These are phyloP conservation scores for Perdita meconis DNA, from an alignment of 2,888 invertebrate species.

Conservation along the genomic window DNA sequence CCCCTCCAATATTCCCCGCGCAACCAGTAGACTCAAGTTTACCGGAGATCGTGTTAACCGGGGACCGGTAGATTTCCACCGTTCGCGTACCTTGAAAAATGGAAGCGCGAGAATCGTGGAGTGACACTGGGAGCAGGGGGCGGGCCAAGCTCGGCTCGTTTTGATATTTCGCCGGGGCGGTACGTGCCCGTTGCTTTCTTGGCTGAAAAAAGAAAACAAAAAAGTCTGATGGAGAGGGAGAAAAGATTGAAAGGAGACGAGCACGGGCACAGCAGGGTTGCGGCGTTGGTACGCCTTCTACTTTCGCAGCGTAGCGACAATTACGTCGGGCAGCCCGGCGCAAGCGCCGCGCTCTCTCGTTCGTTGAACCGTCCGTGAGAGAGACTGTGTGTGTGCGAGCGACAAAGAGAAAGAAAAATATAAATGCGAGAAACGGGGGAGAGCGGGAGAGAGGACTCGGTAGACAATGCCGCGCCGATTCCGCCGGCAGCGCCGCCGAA, in stretches of 20 bases:
- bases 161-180: constrained; percentile 30
- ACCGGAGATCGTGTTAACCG: too few relatives aligned
- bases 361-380: constrained; percentile 80
- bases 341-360: constrained; percentile 80
- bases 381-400: constrained; percentile 38
- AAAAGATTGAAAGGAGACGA: constrained; percentile 29
- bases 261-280: constrained; percentile 37
- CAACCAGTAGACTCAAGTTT: too few relatives aligned
- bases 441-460: constrained; percentile 19
- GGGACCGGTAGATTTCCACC: too few relatives aligned
- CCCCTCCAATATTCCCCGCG: too few relatives aligned
- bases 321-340: constrained; percentile 71
- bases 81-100: too few relatives aligned
- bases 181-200: constrained; percentile 26
- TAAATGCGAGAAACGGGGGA: constrained; percentile 33
- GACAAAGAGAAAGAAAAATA: constrained; percentile 55
- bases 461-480: constrained; percentile 59
- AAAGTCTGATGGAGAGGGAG: not conserved
- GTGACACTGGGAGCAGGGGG: too few relatives aligned
- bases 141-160: not conserved
- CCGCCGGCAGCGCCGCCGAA: constrained; percentile 42
- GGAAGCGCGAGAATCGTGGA: too few relatives aligned
- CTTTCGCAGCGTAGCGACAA: constrained; percentile 69
- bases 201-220: not conserved
- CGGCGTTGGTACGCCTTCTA: constrained; percentile 50